These are phyloP conservation scores for Mycteria americana DNA, from an alignment of 2,797 vertebrate genomes.

Conservation along the genomic window DNA sequence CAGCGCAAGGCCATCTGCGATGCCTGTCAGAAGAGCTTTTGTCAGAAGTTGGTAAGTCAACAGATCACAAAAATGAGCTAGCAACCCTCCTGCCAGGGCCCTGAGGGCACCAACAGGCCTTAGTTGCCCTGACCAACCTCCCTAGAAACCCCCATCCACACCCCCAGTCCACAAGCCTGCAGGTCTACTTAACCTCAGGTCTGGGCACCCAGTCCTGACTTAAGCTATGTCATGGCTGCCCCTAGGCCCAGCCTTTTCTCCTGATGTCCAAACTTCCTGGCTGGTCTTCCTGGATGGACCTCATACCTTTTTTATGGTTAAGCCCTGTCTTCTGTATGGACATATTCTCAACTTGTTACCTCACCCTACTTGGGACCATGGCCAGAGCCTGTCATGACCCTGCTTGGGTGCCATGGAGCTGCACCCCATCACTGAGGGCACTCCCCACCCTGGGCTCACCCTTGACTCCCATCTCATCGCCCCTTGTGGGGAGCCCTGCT, in stretches of 20 bases:
- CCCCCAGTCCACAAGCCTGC: background rate
- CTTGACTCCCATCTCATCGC: background rate
- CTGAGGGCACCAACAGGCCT: background rate
- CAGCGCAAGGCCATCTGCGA: background rate
- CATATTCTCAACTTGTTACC: background rate
- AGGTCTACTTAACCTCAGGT: background rate
- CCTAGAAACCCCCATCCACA: background rate
- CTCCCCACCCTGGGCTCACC: background rate
- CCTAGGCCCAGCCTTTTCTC: background rate
- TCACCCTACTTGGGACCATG: background rate
- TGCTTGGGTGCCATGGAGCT: background rate
- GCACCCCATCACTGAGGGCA: background rate
- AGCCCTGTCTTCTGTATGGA: background rate
- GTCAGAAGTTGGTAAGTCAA: background rate
- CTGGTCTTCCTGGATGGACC: background rate
- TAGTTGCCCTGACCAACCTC: background rate
- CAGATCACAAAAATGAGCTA: background rate
- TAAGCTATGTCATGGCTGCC: background rate
- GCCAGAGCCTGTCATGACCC: background rate
- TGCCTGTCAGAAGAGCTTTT: background rate
- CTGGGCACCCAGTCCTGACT: background rate
- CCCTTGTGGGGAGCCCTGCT: rapidly evolving
- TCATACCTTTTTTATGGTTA: background rate
- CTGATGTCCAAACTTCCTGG: background rate
- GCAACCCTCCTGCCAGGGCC: background rate